A percentile compares a stretch with the other conserved stretches of the same genome.
Evolutionary conservation across 2,797 vertebrate species (phyloP).

Genomic region (Enteromius mattozi): DNA sequence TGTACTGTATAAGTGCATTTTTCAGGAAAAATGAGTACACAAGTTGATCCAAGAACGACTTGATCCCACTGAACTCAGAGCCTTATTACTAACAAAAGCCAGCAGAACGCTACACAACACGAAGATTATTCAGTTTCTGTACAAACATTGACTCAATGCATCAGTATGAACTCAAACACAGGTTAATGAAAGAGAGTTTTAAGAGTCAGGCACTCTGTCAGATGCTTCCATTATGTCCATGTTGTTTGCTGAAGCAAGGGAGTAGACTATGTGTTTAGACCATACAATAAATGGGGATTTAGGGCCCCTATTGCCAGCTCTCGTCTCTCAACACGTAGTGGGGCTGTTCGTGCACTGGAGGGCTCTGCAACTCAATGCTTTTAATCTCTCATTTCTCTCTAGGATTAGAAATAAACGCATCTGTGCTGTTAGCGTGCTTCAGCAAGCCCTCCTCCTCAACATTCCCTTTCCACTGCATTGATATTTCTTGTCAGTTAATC

Average conservation of each 20-base stretch:
- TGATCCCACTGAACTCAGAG: constrained; percentile 44
- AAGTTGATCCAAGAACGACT: constrained; percentile 28
- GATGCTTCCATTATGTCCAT: constrained; percentile 49
- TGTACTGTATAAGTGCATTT: constrained; percentile 19
- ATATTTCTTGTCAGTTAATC: constrained; percentile 61
- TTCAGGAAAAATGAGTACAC: constrained; percentile 42
- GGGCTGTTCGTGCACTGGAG: constrained; percentile 68
- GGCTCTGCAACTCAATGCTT: constrained; percentile 79
- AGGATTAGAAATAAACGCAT: constrained; percentile 79
- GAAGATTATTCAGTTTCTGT: constrained; percentile 59
- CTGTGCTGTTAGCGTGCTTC: constrained; percentile 73
- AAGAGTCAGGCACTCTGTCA: constrained; percentile 37
- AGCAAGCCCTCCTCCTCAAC: constrained; percentile 69
- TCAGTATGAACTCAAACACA: constrained; percentile 55
- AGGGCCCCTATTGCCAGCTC: constrained; percentile 71
- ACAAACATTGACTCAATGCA: constrained; percentile 62
- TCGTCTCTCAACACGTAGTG: constrained; percentile 79
- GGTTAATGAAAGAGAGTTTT: constrained; percentile 58
- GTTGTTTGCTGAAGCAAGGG: constrained; percentile 60
- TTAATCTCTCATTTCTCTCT: constrained; percentile 80
- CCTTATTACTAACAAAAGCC: constrained; percentile 58
- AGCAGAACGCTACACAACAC: constrained; percentile 50
- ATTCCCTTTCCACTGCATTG: constrained; percentile 53
- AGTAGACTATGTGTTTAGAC: constrained; percentile 49
- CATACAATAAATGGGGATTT: constrained; percentile 77